Base-by-base conservation (phyloP, 2,888 invertebrate species). In the Choreutis nemorana region DNA sequence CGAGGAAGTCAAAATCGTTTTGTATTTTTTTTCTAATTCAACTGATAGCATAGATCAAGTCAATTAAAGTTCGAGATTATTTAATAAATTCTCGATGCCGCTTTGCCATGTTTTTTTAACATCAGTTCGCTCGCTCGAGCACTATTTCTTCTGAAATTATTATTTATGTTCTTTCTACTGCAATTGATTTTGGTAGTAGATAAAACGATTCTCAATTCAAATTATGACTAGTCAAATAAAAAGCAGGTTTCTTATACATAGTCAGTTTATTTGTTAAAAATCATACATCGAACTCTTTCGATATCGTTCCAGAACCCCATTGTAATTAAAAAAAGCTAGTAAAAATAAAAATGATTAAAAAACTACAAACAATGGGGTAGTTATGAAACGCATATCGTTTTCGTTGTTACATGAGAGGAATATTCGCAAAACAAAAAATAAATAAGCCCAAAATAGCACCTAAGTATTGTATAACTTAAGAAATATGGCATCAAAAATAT, bases 261-360 rank as follows among this genome's bases (percentile, higher is more conserved):
- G 68, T 75, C 68, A 75, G 72, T 78, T 70, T 78, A 78, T 66
- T 77, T 72, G 68, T 75, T 75, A 68, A 66, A 61, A 65, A 65
- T 44, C 62, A 59, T 70, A 71, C 63, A 72, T 14, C 15, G 26
- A 57, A 54, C 44, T 51, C 40, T 37, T 30, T 48, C 55, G 78
- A 66, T 75, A 67, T 59, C 51, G 78, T 78, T 78, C 78, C 78
- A 78, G 78, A 78, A 72, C 72, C 65, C 72, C 78, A 78, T 78
- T 75, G 70, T 47, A 54, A 57, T 56, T 51, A 58, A 52, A 49
- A 54, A 54, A 47, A 49, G 39, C 39, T 48, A 55, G 48, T 59
- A 55, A 53, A 45, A 45, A 36, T 30, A 28, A 45, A 45, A 49
- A 56, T 54, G 45, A 51, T 45, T 47, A 32, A 35, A 42, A 23